Percentiles rank a stretch among this genome's conserved stretches.
phyloP scores from a whole-genome alignment of 2,797 vertebrate genomes.

The Helicolenus hilgendorfi region DNA sequence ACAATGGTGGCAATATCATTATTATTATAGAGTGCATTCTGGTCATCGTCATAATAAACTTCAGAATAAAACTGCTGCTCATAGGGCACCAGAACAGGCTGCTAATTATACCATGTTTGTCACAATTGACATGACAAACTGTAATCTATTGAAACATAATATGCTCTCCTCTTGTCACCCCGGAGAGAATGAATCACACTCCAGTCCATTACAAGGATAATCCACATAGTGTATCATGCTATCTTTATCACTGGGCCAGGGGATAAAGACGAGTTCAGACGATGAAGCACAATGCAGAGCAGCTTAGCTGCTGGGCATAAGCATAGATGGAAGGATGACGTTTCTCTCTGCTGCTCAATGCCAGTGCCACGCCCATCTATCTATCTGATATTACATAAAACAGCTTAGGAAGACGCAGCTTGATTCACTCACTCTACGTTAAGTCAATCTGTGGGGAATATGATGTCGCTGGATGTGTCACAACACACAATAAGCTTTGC shows the following conservation, averaged over 20 bases:
- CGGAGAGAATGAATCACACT: conserved; percentile 80
- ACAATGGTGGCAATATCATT: background rate
- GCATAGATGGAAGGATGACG: conserved; percentile 75
- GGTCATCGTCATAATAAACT: background rate
- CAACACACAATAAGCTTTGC: conserved; percentile 27
- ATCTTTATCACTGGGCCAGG: conserved; percentile 85
- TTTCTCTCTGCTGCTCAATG: conserved; percentile 66
- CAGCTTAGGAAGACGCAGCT: conserved; percentile 74
- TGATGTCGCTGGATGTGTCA: conserved; percentile 47
- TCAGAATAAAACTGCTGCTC: background rate
- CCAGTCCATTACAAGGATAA: conserved; percentile 81
- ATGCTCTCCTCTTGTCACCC: conserved; percentile 57
- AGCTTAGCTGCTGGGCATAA: conserved; percentile 78
- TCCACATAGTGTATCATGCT: conserved; percentile 86
- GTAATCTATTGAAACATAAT: conserved; percentile 66
- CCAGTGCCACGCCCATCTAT: conserved; percentile 44
- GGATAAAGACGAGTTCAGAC: conserved; percentile 84
- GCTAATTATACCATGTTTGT: conserved; percentile 30
- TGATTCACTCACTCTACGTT: conserved; percentile 60
- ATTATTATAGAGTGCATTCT: background rate
- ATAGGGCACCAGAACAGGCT: conserved; percentile 4
- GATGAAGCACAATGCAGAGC: conserved; percentile 83
- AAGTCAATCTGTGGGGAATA: conserved; percentile 58
- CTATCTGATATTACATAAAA: conserved; percentile 84
- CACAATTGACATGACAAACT: conserved; percentile 41